Evolutionary conservation across 2,113 vertebrate species (phyloP).

Genomic region (Sporophila hypoxantha): DNA sequence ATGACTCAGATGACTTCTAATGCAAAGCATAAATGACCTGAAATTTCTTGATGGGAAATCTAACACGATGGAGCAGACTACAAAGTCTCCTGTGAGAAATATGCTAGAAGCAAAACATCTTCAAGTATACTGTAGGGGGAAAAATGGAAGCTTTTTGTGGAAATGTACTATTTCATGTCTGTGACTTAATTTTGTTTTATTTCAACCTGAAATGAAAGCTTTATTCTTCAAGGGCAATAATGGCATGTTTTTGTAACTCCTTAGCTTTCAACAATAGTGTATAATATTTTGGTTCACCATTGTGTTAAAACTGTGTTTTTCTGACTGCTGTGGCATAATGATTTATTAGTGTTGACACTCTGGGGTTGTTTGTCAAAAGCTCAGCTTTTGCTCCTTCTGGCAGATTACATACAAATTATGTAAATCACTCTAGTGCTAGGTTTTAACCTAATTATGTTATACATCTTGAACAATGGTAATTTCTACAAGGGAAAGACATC

Average conservation of each 20-base stretch:
- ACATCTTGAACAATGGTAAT: constrained; percentile 28
- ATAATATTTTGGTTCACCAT: constrained; percentile 8
- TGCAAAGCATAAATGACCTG: neutral
- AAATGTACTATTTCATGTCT: neutral
- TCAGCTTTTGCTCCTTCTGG: constrained; percentile 58
- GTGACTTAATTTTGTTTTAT: neutral
- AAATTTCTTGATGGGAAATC: neutral
- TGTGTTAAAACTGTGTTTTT: constrained; percentile 39
- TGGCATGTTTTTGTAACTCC: neutral
- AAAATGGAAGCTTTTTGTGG: neutral
- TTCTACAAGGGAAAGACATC: constrained; percentile 36
- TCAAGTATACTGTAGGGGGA: neutral
- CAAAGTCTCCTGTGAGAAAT: neutral
- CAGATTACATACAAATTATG: constrained; percentile 65
- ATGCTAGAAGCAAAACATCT: neutral
- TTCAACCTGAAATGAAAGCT: neutral
- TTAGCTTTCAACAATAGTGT: neutral
- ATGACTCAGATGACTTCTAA: neutral
- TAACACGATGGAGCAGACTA: neutral
- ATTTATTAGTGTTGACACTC: constrained; percentile 15
- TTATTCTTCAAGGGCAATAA: constrained; percentile 5
- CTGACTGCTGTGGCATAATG: constrained; percentile 20
- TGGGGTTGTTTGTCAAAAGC: constrained; percentile 1
- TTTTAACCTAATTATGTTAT: constrained; percentile 57
- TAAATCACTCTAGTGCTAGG: constrained; percentile 33